Evolutionary conservation across 2,888 invertebrate genomes (phyloP), one percentile per base, ranked within the genome.

Genomic region (Aelia acuminata): DNA sequence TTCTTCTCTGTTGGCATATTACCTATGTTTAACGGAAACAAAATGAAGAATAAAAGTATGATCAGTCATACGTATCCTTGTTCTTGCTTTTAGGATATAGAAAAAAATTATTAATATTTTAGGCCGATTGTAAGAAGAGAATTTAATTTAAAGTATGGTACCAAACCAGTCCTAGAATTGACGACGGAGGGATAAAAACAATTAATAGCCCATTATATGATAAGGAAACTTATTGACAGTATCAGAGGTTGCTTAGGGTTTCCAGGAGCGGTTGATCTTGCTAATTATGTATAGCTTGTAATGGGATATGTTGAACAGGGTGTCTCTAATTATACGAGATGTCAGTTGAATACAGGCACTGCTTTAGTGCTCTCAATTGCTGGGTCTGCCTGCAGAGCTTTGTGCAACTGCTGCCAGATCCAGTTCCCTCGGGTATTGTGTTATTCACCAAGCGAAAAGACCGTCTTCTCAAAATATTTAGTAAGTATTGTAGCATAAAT

Each of bases 301-400:
- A 63, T 63, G 63, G 63, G 11, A 63, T 31, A 63, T 63, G 63
- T 63, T 63, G 63, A 63, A 63, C 63, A 63, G 63, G 63, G 15
- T 63, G 63, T 31, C 63, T 63, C 63, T 63, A 63, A 63, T 63
- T 63, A 63, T 63, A 63, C 63, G 63, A 63, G 63, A 63, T 63
- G 63, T 63, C 63, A 63, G 63, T 13, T 63, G 63, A 63, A 63
- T 63, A 31, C 63, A 63, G 31, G 63, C 63, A 5, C 63, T 63
- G 63, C 63, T 63, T 63, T 63, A 63, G 63, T 57, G 31, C 31
- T 7, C 63, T 63, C 63, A 31, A 63, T 63, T 63, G 63, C 31
- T 8, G 31, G 15, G 63, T 15, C 31, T 63, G 63, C 63, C 31
- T 63, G 63, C 63, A 5, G 15, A 31, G 31, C 63, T 31, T 31